Evolutionary conservation across 92 coral and sea anemone species (phyloP), one percentile per base, ranked within the genome.

Genomic region (Paramuricea clavata): DNA sequence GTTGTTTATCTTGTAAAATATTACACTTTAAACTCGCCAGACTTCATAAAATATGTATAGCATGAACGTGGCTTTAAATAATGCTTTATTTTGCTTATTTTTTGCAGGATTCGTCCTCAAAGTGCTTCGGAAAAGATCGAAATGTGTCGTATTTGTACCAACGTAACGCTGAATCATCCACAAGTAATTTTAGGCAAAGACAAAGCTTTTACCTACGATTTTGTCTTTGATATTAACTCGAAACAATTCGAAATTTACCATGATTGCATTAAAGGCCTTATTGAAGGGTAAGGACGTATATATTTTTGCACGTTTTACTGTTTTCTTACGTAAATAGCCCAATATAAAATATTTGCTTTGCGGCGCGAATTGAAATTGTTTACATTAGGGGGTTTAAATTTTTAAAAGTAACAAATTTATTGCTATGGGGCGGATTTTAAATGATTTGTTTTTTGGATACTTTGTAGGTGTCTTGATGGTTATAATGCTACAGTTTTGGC

Each of bases 101-200:
- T 72, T 80, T 70, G 69, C 52, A 97, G 99, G 90, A 95, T 97
- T 74, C 98, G 99, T 81, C 99, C 99, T 75, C 99, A 97, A 81
- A 97, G 99, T 82, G 99, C 99, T 43, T 93, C 98, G 47, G 99
- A 97, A 87, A 93, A 93, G 88, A 97, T 97, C 50, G 98, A 94
- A 26, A 97, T 94, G 98, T 97, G 99, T 67, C 90, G 99, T 5
- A 91, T 97, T 59, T 97, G 99, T 87, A 93, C 99, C 12, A 89
- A 89, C 35, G 93, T 91, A 43, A 94, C 99, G 15, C 92, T 95
- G 12, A 94, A 95, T 3, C 94, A 97, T 78, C 99, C 98, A 2
- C 99, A 97, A 90, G 99, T 97, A 31, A 81, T 97, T 41, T 91
- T 97, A 71, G 99, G 99, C 56, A 97, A 97, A 89, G 99, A 97